Evolutionary conservation across 2,888 invertebrate species (phyloP), one percentile per base, ranked within the genome.

Genomic region (Xanthorhoe spadicearia): DNA sequence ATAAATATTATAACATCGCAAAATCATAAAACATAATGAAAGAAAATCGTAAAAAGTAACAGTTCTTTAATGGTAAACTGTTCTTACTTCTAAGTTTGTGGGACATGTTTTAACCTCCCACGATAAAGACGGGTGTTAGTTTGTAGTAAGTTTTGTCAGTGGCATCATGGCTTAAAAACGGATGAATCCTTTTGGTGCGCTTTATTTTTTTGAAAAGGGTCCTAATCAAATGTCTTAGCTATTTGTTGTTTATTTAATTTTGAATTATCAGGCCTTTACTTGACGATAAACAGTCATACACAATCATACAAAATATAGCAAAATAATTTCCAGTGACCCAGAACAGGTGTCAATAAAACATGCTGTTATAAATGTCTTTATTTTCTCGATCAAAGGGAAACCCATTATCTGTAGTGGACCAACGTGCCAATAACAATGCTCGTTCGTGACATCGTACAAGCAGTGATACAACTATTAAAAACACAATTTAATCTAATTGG

Each of bases 311-410:
- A 52, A 23, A 64, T 28, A 54, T 58, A 32, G 58, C 19, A 52
- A 53, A 60, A 64, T 57, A 58, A 62, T 63, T 63, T 49, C 19
- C 57, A 15, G 19, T 61, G 72, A 67, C 68, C 68, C 61, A 69
- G 63, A 58, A 60, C 67, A 69, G 73, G 65, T 72, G 69, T 68
- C 70, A 70, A 65, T 68, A 65, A 63, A 66, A 63, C 68, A 70
- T 35, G 15, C 15, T 59, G 51, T 52, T 68, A 18, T 15, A 61
- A 38, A 32, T 50, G 19, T 61, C 55, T 57, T 66, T 54, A 61
- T 64, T 58, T 61, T 64, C 56, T 62, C 43, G 58, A 43, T 43
- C 56, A 59, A 58, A 60, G 32, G 49, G 35, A 64, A 59, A 32
- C 54, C 48, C 38, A 62, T 62, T 55, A 52, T 23, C 15, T 57